Percentiles rank a stretch among this genome's conserved stretches.
Evolutionary conservation across 1,140 invertebrate species (phyloP).

Genomic region (Drosophila trapezifrons): DNA sequence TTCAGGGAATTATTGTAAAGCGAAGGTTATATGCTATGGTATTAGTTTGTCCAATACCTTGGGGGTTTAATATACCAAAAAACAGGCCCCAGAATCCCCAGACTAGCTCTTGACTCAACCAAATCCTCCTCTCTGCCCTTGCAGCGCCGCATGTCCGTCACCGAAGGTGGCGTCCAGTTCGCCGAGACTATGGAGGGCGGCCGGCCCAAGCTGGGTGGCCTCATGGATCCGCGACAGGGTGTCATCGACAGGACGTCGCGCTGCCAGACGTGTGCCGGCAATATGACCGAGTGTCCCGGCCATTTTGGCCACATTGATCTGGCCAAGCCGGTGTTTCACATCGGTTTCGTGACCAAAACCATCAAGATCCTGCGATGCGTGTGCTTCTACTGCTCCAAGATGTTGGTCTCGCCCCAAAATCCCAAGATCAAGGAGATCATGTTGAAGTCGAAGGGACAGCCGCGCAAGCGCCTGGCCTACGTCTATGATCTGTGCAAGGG

Average conservation of each 20-base stretch:
- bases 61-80: too few species aligned
- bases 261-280: conserved; percentile 99
- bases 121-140: neutral
- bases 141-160: conserved; percentile 98
- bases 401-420: conserved; percentile 96
- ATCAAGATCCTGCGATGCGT: conserved; percentile 98
- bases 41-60: too few species aligned
- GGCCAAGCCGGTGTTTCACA: conserved; percentile 99
- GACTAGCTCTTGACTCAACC: neutral
- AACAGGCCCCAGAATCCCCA: too few species aligned
- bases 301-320: conserved; percentile 99
- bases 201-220: conserved; percentile 97
- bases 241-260: conserved; percentile 96
- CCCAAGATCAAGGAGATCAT: conserved; percentile 99
- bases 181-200: conserved; percentile 99
- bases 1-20: too few species aligned
- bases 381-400: conserved; percentile 98
- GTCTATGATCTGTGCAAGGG: conserved; percentile 99
- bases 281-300: conserved; percentile 99
- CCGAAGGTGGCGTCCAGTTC: conserved; percentile 97
- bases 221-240: conserved; percentile 99
- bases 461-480: conserved; percentile 95
- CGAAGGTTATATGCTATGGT: too few species aligned
- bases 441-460: conserved; percentile 98
- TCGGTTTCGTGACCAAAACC: conserved; percentile 98